Evolutionary conservation across 2,113 vertebrate genomes (phyloP), one percentile per base, ranked within the genome.

Genomic region (Nothobranchius kuhntae): DNA sequence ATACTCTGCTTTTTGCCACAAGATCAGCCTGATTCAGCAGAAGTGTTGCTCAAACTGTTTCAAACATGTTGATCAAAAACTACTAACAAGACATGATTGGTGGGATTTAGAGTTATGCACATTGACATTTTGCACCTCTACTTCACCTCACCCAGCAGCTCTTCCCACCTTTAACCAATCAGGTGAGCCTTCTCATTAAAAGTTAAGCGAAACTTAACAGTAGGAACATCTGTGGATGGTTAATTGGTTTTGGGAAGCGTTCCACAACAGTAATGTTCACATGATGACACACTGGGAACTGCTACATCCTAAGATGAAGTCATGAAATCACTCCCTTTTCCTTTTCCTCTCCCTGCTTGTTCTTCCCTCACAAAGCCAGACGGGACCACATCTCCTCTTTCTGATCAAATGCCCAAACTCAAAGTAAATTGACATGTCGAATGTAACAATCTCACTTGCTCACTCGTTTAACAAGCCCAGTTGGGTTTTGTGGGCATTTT

Each of bases 191-290:
- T 53, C 13, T 36, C 6, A 52, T 47, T 21, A 42, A 46, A 1
- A 4, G 53, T 61, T 11, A 17, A 42, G 15, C 52, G 50, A 56
- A 54, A 45, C 48, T 17, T 44, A 61, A 73, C 50, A 48, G 63
- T 65, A 45, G 13, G 68, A 73, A 84, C 84, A 88, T 86, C 83
- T 87, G 84, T 45, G 80, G 52, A 81, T 71, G 52, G 70, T 87
- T 80, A 64, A 58, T 71, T 52, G 64, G 73, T 40, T 83, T 83
- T 74, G 46, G 63, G 78, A 61, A 80, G 70, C 42, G 65, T 87
- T 68, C 83, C 80, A 69, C 61, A 73, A 71, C 87, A 80, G 83
- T 86, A 82, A 86, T 76, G 47, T 68, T 85, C 17, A 6, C 45
- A 82, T 65, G 78, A 82, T 80, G 83, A 84, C 72, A 75, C 75